phyloP scores from a whole-genome alignment of 2,888 invertebrate species.

The Ischnus inquisitorius region DNA sequence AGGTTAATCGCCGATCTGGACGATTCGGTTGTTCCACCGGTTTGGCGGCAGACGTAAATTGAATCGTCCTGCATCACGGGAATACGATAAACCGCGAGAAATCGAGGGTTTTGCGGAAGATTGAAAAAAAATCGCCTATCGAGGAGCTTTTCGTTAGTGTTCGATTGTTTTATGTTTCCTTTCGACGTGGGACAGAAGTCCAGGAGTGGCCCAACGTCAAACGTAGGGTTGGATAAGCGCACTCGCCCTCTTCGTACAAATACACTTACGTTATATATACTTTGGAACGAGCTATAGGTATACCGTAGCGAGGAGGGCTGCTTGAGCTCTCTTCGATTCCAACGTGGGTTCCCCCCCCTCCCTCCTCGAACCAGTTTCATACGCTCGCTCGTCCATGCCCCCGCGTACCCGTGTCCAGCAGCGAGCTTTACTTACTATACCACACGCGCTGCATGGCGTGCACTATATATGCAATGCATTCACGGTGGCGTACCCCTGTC shows the following conservation, averaged over 20 bases:
- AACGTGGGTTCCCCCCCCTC: conserved; percentile 27
- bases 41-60: too few relatives aligned
- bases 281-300: neutral
- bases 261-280: neutral
- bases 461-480: conserved; percentile 19
- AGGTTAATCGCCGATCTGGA: too few relatives aligned
- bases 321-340: conserved; percentile 1
- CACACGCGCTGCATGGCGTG: conserved; percentile 8
- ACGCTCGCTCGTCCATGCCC: conserved; percentile 14
- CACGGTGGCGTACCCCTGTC: conserved; percentile 20
- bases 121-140: too few relatives aligned
- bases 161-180: neutral
- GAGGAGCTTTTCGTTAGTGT: too few relatives aligned
- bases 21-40: too few relatives aligned
- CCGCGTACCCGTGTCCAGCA: conserved; percentile 1
- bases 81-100: too few relatives aligned
- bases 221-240: neutral
- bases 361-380: conserved; percentile 38
- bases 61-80: too few relatives aligned
- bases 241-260: conserved; percentile 16
- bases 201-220: neutral
- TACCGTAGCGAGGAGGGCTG: neutral
- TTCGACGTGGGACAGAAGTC: neutral
- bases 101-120: too few relatives aligned
- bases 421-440: conserved; percentile 4